These are phyloP conservation scores for Campodea augens DNA, from an alignment of 1,140 invertebrate genomes.

Conservation along the genomic window DNA sequence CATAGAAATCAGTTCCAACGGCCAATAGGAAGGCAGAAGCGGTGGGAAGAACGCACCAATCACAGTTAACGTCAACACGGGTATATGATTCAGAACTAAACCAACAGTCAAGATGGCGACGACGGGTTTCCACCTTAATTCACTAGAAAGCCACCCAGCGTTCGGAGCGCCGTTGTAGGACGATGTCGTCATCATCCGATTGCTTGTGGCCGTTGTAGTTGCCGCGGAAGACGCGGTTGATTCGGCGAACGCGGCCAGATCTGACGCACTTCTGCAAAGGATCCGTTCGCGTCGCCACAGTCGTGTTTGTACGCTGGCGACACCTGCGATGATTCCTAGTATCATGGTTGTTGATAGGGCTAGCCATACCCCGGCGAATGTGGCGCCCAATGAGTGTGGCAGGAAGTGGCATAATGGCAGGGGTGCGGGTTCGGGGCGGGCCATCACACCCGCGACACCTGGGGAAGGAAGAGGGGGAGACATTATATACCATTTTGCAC, in stretches of 20 bases:
- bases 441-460: conserved; percentile 25
- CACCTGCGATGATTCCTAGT: conserved; percentile 20
- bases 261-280: conserved; percentile 1
- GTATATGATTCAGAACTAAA: conserved; percentile 32
- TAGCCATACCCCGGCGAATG: conserved; percentile 30
- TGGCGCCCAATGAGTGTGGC: conserved; percentile 26
- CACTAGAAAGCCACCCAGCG: conserved; percentile 16
- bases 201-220: conserved; percentile 12
- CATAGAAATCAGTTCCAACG: conserved; percentile 20
- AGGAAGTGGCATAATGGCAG: conserved; percentile 23
- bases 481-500: not conserved
- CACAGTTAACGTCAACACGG: conserved; percentile 22
- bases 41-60: conserved; percentile 25
- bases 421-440: conserved; percentile 19
- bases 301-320: conserved; percentile 14
- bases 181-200: conserved; percentile 16
- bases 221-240: conserved; percentile 17
- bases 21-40: conserved; percentile 18
- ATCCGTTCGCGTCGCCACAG: conserved; percentile 2
- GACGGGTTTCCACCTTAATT: conserved; percentile 28
- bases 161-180: conserved; percentile 23
- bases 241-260: conserved; percentile 20
- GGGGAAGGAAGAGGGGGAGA: not conserved
- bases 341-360: conserved; percentile 26
- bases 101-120: conserved; percentile 27